Base-by-base conservation (phyloP, 1,140 invertebrate genomes). In the Aphidius ervi region DNA sequence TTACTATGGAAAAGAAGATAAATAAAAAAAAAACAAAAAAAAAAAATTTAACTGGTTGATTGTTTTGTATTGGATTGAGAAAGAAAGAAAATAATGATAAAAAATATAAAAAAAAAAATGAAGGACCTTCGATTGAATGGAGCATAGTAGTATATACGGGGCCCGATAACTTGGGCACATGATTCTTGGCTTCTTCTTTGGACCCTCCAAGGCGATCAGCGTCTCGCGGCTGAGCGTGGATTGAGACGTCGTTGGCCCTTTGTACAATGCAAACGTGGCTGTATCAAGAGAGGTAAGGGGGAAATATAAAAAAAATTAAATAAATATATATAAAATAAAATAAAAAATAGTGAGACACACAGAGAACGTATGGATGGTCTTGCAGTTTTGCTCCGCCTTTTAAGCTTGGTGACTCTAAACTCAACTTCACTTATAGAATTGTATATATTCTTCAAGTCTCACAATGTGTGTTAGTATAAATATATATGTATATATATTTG, bases 211-310 rank as follows among this genome's bases (percentile, higher is more conserved):
- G 74, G 73, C 70, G 74, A 66, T 50, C 43, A 45, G 48, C 55
- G 47, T 62, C 23, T 31, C 61, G 46, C 58, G 62, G 61, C 57
- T 61, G 62, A 62, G 54, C 74, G 66, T 64, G 68, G 74, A 79
- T 80, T 79, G 77, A 79, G 78, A 77, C 72, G 78, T 79, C 74
- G 73, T 78, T 71, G 72, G 73, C 74, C 76, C 76, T 78, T 77
- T 79, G 75, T 78, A 74, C 68, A 63, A 70, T 63, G 67, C 72
- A 48, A 31, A 31, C 2, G 23, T 31, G n/a, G 41, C 37, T 16
- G 16, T 16, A 16, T 16, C 39, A 16, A 54, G 9, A 54, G 9
- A 40, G 39, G 10, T 1, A 31, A 31, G 4, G 23, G 23, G 23
- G 1, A 1, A 31, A 31, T 31, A 31, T 31, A 31, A 31, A 31